Conservation (phyloP, 2,888 invertebrate species). For the Belgica antarctica region DNA sequence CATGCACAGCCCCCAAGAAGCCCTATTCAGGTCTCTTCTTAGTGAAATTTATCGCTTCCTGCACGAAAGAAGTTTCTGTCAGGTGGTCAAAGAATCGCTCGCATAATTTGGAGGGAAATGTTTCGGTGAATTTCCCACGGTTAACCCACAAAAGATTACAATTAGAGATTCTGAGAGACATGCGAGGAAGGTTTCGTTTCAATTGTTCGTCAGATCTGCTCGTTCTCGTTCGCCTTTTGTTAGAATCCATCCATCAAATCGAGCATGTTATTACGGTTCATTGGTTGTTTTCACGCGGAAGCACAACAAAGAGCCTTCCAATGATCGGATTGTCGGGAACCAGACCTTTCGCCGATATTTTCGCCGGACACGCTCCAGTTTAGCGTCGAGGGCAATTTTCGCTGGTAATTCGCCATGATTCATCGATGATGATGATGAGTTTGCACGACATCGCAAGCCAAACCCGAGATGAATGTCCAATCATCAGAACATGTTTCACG, state of each 20-base stretch:
- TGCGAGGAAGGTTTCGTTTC: not conserved
- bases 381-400: not conserved
- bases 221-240: too few relatives aligned
- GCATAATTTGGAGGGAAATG: too few relatives aligned
- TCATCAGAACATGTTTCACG: slow-evolving; percentile 14
- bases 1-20: not conserved
- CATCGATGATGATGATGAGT: too few relatives aligned
- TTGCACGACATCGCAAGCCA: not conserved
- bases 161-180: not conserved
- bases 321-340: not conserved
- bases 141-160: slow-evolving; percentile 13
- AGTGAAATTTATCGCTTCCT: slow-evolving; percentile 28
- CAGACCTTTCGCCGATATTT: too few relatives aligned
- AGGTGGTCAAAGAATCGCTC: slow-evolving; percentile 16
- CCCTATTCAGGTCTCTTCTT: not conserved
- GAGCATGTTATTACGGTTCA: not conserved
- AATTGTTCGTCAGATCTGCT: not conserved
- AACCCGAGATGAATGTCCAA: not conserved
- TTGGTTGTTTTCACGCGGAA: not conserved
- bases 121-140: slow-evolving; percentile 6
- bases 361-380: not conserved
- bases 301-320: not conserved
- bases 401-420: not conserved
- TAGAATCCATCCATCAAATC: slow-evolving; percentile 20
- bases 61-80: not conserved